Percentiles rank a stretch among this genome's conserved stretches.
Evolutionary conservation across 2,888 invertebrate species (phyloP).

Genomic region (Perdita meconis): DNA sequence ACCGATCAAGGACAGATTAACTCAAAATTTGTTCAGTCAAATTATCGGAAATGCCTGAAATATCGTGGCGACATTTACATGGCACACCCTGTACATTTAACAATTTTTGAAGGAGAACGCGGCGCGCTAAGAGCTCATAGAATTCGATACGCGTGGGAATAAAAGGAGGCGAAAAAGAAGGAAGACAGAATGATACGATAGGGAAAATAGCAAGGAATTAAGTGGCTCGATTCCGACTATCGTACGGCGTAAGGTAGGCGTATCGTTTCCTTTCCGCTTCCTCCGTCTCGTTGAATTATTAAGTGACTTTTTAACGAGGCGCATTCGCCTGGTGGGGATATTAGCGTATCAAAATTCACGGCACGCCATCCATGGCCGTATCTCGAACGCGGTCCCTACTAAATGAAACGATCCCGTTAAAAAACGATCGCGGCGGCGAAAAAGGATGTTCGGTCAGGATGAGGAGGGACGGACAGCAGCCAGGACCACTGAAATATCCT

Average conservation of each 20-base stretch:
- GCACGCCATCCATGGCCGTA: slow-evolving; percentile 21
- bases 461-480: not conserved
- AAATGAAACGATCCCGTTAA: slow-evolving; percentile 49
- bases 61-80: too few species aligned
- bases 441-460: not conserved
- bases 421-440: slow-evolving; percentile 19
- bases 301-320: slow-evolving; percentile 51
- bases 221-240: not conserved
- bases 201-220: slow-evolving; percentile 4
- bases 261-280: slow-evolving; percentile 5
- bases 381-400: not conserved
- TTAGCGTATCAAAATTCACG: slow-evolving; percentile 45
- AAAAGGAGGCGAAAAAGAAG: not conserved
- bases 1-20: too few species aligned
- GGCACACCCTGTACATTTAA: not conserved
- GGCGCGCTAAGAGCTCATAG: not conserved
- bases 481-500: slow-evolving; percentile 24
- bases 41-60: too few species aligned
- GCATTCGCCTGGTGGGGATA: slow-evolving; percentile 33
- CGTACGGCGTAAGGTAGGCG: not conserved
- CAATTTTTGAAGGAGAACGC: not conserved
- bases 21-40: too few species aligned
- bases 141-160: not conserved
- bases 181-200: not conserved
- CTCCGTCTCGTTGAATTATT: slow-evolving; percentile 43